These are phyloP conservation scores for Hypanus sabinus DNA, from an alignment of 2,113 vertebrate species.

Conservation along the genomic window DNA sequence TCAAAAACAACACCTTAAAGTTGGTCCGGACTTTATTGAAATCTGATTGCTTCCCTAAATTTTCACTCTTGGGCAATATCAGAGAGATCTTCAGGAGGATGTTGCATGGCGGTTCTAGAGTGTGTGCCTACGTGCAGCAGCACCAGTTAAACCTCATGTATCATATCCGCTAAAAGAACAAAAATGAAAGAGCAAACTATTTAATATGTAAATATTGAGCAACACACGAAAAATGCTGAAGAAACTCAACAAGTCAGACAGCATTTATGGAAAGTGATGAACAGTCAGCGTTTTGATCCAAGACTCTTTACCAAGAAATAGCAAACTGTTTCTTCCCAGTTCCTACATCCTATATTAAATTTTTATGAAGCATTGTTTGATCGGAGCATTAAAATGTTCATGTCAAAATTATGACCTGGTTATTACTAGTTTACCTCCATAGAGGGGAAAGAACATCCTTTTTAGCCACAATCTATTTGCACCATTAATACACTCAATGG, in stretches of 20 bases:
- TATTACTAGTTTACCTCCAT: not conserved
- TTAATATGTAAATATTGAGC: too few species aligned
- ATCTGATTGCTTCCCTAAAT: not conserved
- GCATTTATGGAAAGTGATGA: too few species aligned
- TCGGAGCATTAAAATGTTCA: not conserved
- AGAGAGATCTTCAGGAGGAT: not conserved
- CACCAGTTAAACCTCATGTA: not conserved
- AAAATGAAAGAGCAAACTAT: not conserved
- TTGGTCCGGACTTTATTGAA: not conserved
- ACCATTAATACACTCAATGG: too few species aligned
- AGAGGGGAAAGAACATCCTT: not conserved
- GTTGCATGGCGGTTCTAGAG: not conserved
- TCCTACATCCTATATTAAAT: not conserved
- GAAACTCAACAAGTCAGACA: too few species aligned
- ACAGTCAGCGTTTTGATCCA: too few species aligned
- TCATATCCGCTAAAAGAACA: not conserved
- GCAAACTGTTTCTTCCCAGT: not conserved
- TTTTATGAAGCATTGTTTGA: not conserved
- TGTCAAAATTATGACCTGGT: not conserved
- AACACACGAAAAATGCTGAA: too few species aligned
- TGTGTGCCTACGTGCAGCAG: not conserved
- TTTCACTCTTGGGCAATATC: not conserved
- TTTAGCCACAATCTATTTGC: not conserved
- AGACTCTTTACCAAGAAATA: not conserved
- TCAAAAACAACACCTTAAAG: not conserved